Conservation (phyloP, 2,113 vertebrate genomes). For the Orientallactaga bullata region DNA sequence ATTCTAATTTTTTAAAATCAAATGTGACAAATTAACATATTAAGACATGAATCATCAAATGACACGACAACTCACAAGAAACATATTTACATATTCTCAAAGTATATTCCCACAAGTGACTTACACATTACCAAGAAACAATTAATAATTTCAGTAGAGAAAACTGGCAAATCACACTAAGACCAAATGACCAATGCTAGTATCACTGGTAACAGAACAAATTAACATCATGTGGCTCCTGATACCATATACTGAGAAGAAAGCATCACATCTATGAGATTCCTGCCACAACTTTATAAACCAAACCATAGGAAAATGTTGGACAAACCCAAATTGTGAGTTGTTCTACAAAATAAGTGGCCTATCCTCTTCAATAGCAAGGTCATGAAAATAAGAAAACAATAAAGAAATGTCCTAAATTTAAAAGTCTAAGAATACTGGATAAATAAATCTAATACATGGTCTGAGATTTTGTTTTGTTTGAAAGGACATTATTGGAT, state of each 20-base stretch:
- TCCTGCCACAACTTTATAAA: neutral
- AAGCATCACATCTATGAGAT: neutral
- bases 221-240: neutral
- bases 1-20: neutral
- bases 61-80: conserved; percentile 33
- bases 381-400: neutral
- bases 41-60: conserved; percentile 14
- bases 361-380: neutral
- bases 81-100: neutral
- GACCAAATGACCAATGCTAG: conserved; percentile 33
- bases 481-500: conserved; percentile 38
- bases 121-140: conserved; percentile 32
- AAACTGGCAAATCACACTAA: neutral
- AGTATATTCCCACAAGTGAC: neutral
- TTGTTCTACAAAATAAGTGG: conserved; percentile 15
- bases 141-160: neutral
- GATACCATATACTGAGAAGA: neutral
- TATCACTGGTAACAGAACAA: neutral
- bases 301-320: neutral
- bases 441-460: neutral
- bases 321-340: neutral
- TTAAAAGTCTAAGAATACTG: conserved; percentile 28
- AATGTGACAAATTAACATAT: neutral
- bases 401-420: neutral
- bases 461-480: conserved; percentile 27